phyloP scores from a whole-genome alignment of 1,140 invertebrate species.

The Leptinotarsa lineolata region DNA sequence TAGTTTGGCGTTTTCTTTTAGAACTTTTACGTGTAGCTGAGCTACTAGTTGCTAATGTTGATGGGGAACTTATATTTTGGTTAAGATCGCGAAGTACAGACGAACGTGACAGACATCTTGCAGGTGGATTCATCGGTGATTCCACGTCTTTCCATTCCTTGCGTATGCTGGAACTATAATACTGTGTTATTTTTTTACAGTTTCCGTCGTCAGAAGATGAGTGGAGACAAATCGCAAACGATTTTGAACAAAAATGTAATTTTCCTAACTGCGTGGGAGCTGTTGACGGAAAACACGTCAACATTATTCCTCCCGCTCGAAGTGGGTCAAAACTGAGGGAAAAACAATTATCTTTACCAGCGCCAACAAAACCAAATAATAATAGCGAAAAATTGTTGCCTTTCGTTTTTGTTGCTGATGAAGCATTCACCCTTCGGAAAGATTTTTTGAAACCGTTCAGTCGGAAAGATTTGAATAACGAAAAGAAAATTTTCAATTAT shows the following conservation, averaged over 20 bases:
- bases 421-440: conserved; percentile 57
- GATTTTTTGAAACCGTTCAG: conserved; percentile 57
- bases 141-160: conserved; percentile 29
- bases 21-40: conserved; percentile 4
- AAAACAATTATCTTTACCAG: conserved; percentile 1
- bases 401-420: conserved; percentile 50
- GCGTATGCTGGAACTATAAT: conserved; percentile 55
- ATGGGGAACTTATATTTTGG: not conserved
- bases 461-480: conserved; percentile 41
- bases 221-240: conserved; percentile 9
- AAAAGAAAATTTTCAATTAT: conserved; percentile 42
- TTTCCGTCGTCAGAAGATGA: conserved; percentile 5
- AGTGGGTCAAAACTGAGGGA: conserved; percentile 42
- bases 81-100: not conserved
- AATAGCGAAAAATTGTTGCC: conserved; percentile 21
- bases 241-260: conserved; percentile 26
- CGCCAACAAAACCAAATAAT: not conserved
- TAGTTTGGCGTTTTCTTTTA: conserved; percentile 20
- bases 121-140: conserved; percentile 12
- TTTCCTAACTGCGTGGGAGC: conserved; percentile 51
- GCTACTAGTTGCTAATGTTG: conserved; percentile 1
- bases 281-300: conserved; percentile 56
- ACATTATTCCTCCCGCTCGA: conserved; percentile 44
- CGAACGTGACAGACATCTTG: conserved; percentile 6
- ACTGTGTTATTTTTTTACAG: conserved; percentile 31